Conservation (phyloP, 2,797 vertebrate genomes). For the Otolemur crassicaudatus region DNA sequence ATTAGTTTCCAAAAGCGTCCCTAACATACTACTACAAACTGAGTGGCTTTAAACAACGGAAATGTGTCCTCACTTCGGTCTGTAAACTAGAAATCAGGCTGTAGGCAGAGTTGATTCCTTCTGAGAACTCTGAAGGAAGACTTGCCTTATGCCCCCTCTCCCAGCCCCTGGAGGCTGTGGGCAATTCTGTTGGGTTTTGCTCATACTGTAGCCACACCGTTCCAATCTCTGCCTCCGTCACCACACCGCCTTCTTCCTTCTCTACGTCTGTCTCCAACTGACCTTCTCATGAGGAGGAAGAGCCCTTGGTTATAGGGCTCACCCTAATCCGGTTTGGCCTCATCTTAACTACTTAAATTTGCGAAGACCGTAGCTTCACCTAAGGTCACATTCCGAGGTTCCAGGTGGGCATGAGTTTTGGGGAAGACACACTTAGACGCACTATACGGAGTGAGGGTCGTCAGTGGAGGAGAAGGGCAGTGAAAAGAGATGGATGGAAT, state of each 20-base stretch:
- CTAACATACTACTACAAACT: background rate
- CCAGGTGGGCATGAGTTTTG: background rate
- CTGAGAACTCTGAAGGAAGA: background rate
- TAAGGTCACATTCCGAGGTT: background rate
- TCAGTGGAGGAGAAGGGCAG: rapidly evolving
- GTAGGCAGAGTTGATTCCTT: background rate
- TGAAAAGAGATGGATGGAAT: background rate
- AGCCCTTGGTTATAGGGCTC: too few relatives aligned
- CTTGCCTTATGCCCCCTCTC: too few relatives aligned
- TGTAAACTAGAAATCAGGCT: background rate
- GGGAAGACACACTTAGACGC: background rate
- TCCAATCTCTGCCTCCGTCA: background rate
- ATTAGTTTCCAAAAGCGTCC: background rate
- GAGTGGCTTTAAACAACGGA: background rate
- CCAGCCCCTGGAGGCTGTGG: rapidly evolving
- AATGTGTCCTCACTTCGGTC: background rate
- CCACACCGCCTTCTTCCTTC: background rate
- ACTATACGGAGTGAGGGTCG: background rate
- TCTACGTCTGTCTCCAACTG: background rate
- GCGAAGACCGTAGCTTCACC: background rate
- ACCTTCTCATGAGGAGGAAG: too few relatives aligned
- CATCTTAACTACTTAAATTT: background rate
- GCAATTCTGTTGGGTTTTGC: background rate
- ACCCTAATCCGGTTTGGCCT: background rate
- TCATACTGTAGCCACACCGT: too few relatives aligned